Percentiles rank a stretch among this genome's conserved stretches.
Evolutionary conservation across 1,140 invertebrate genomes (phyloP).

Genomic region (Apis cerana): DNA sequence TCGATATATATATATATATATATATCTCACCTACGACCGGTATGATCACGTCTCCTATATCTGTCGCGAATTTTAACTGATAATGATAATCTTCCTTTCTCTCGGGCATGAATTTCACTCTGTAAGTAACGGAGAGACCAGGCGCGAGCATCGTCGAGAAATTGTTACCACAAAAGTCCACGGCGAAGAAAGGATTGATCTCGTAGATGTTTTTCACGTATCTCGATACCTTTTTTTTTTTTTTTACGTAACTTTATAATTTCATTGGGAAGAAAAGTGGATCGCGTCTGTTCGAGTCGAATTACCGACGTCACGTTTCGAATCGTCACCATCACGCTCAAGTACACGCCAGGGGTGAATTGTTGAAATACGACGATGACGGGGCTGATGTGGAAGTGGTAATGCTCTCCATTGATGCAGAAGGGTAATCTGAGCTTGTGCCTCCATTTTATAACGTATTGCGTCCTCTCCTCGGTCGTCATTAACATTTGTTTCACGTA

Average conservation of each 20-base stretch:
- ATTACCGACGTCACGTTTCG: conserved; percentile 69
- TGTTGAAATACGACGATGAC: conserved; percentile 78
- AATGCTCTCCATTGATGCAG: not conserved
- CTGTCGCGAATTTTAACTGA: conserved; percentile 69
- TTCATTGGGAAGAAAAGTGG: not conserved
- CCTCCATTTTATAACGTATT: conserved; percentile 48
- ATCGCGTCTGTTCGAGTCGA: not conserved
- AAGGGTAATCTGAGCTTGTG: conserved; percentile 1
- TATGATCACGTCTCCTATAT: conserved; percentile 66
- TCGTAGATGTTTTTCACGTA: conserved; percentile 64
- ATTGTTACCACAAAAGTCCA: conserved; percentile 66
- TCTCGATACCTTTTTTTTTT: conserved; percentile 64
- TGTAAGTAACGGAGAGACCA: conserved; percentile 73
- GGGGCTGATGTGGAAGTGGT: conserved; percentile 71
- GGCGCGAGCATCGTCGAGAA: conserved; percentile 73
- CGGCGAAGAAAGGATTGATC: conserved; percentile 67
- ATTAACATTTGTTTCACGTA: conserved; percentile 66
- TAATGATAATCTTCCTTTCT: conserved; percentile 73
- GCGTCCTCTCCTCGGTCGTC: conserved; percentile 64
- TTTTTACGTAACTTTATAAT: not conserved
- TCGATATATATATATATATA: not conserved
- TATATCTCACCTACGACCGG: conserved; percentile 70
- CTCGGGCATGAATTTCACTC: conserved; percentile 72
- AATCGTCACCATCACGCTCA: conserved; percentile 71
- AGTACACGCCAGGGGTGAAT: conserved; percentile 69